Base-by-base conservation (phyloP, 2,797 vertebrate genomes). In the Schizopygopsis pylzovi region DNA sequence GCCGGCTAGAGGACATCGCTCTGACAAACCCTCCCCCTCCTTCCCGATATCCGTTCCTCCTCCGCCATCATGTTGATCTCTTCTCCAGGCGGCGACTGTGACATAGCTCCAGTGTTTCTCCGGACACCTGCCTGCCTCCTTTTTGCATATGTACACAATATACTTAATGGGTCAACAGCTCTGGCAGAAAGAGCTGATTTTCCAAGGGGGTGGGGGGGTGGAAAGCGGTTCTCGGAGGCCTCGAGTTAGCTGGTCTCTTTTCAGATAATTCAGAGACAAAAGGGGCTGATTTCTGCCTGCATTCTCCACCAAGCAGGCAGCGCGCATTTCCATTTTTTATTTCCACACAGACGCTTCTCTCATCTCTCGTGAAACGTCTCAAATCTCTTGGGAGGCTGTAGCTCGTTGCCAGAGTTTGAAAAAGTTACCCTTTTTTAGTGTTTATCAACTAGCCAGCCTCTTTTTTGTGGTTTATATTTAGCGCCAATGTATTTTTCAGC, bases 141-240 rank as follows among this genome's bases (percentile, higher is more conserved):
- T 87, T 92, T 92, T 92, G 92, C 92, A 92, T 92, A 92, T 91
- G 89, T 92, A 90, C 91, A 92, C 92, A 92, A 90, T 92, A 90
- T 90, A 88, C 87, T 92, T 91, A 91, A 90, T 90, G 91, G 92
- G 91, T 92, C 92, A 92, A 88, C 91, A 89, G 88, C 89, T 91
- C 87, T 41, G 81, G 85, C 88, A 91, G 90, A 91, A 90, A 88
- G 90, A 89, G 75, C 83, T 87, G 87, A 85, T 88, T 90, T 85
- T 63, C 79, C 73, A 80, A 81, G 72, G 61, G 41, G 80, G 79
- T 78, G 80, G 75, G 88, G 88, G 39, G 67, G 61, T 88, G 88
- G 84, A 90, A 86, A 88, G 78, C 54, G 80, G 65, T 82, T 87
- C 87, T 70, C 67, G 10, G 87, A 85, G 88, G 88, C 89, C 86